Evolutionary conservation across 2,797 vertebrate genomes (phyloP), one percentile per base, ranked within the genome.

Genomic region (Coranthus polyacanthus): DNA sequence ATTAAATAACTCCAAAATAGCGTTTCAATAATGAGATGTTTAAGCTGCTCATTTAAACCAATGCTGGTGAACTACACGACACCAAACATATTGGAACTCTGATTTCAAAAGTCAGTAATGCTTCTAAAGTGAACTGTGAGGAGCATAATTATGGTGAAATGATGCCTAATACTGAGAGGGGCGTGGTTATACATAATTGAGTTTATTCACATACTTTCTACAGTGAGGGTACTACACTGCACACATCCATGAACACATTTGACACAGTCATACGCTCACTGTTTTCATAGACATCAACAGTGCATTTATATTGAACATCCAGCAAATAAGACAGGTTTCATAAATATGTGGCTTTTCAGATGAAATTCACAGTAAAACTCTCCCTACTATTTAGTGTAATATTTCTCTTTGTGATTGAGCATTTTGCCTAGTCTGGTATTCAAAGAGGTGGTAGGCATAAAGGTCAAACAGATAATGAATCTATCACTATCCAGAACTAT

Each of bases 21-120:
- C 44, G 22, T 72, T 69, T 18, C 34, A 17, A 67, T 64, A 42
- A 74, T 47, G 37, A 64, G 29, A 79, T 26, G 47, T 36, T 44
- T 51, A 46, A 54, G 65, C 13, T 60, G 42, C 21, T 51, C 53
- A 64, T 66, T 61, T 12, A 53, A 65, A 32, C n/a, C 20, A 50
- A 41, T 22, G 34, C 24, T 42, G 46, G 66, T 60, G 32, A 68
- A 66, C 16, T 7, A 17, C 4, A n/a, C 2, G 62, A 63, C 44
- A 52, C 38, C 38, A 12, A 71, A 60, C 34, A 34, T 54, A 34
- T 54, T 29, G 17, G 6, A 45, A 41, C 21, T 58, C n/a, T 16
- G 4, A 36, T 52, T 64, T 12, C 61, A 11, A 21, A 16, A 67
- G 53, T 29, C 18, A 5, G 43, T 67, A 32, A 66, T 58, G 46